These are phyloP conservation scores for Mionectes olivaceus DNA, from an alignment of 2,797 vertebrate species.

Conservation along the genomic window DNA sequence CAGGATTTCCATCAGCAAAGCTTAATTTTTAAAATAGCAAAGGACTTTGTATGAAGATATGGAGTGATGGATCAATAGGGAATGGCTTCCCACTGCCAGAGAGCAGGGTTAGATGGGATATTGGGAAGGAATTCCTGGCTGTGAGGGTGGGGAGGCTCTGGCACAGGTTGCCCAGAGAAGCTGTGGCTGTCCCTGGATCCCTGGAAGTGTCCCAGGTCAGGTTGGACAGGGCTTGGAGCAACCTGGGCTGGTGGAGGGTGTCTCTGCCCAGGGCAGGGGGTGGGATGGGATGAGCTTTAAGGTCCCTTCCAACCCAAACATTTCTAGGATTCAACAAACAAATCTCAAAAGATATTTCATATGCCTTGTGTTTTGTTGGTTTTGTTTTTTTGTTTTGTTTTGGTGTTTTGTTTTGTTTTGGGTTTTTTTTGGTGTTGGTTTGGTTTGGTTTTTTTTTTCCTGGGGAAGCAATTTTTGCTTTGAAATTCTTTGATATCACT, in stretches of 20 bases:
- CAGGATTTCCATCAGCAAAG: neutral
- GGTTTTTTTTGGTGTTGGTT: no score
- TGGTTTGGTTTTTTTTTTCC: neutral
- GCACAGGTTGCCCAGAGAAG: neutral
- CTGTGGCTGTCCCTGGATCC: neutral
- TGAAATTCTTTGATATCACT: neutral
- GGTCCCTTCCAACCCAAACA: neutral
- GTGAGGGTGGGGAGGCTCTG: neutral
- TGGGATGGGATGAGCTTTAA: neutral
- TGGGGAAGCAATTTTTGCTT: neutral
- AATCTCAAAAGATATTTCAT: neutral
- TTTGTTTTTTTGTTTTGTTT: no score
- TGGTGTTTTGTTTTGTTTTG: no score
- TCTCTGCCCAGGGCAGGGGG: no score
- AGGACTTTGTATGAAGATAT: neutral
- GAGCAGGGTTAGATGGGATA: fast-evolving
- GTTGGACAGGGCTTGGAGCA: no score
- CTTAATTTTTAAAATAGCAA: neutral
- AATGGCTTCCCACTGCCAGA: neutral
- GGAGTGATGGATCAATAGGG: neutral
- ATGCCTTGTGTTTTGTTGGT: neutral
- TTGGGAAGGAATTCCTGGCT: neutral
- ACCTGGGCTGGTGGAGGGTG: no score
- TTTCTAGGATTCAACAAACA: neutral
- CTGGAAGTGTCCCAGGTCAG: neutral